Conservation (phyloP, 2,797 vertebrate genomes). For the Nothura maculosa region DNA sequence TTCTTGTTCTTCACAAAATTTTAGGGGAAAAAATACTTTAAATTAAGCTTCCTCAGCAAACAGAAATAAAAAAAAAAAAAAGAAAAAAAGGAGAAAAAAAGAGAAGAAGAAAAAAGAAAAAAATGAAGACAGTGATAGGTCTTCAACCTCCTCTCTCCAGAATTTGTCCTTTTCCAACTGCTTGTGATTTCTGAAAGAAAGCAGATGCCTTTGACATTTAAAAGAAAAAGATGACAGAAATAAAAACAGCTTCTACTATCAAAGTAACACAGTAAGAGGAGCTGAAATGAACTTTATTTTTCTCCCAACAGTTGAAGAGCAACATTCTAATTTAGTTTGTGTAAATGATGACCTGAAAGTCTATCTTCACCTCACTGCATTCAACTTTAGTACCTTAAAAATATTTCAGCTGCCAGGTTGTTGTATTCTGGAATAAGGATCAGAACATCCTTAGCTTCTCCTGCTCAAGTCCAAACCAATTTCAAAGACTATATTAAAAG, state of each 20-base stretch:
- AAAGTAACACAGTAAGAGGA: neutral
- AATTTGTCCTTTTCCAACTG: neutral
- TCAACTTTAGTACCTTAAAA: neutral
- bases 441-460: neutral
- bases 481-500: neutral
- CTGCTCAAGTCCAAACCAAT: neutral
- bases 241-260: neutral
- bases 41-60: neutral
- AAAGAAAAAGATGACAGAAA: neutral
- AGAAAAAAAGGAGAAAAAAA: no score
- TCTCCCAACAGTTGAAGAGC: neutral
- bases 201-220: neutral
- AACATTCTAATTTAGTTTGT: neutral
- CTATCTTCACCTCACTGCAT: neutral
- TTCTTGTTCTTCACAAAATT: neutral
- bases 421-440: neutral
- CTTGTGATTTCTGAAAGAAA: neutral
- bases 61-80: no score
- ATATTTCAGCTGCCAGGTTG: neutral
- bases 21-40: fast-evolving
- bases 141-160: neutral
- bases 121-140: fast-evolving
- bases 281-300: neutral
- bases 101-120: no score
- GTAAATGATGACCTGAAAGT: neutral